Evolutionary conservation across 1,140 invertebrate genomes (phyloP).

Genomic region (Ips nitidus): DNA sequence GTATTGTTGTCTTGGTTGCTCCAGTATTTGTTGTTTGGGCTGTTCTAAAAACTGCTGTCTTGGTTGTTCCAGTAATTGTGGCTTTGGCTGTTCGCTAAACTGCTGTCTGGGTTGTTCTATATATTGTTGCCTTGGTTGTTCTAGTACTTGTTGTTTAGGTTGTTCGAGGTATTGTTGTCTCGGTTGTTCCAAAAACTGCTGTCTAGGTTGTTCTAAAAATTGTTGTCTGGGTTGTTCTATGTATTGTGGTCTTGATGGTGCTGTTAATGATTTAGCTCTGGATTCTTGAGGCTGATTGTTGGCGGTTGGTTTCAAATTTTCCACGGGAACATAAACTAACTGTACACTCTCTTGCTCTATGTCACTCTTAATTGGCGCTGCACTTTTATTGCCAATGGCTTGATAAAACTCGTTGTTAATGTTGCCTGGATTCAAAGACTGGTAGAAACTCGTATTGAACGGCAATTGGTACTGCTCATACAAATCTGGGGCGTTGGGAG

Average conservation of each 20-base stretch:
- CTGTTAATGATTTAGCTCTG: neutral
- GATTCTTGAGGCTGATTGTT: neutral
- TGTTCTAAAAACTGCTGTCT: neutral
- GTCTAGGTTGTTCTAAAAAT: neutral
- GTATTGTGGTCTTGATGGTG: neutral
- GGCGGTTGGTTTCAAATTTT: constrained; percentile 59
- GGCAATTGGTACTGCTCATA: constrained; percentile 37
- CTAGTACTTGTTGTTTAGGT: neutral
- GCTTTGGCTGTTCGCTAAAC: neutral
- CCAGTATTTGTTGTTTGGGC: neutral
- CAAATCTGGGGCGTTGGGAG: constrained; percentile 33
- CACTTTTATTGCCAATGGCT: constrained; percentile 14
- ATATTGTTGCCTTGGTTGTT: neutral
- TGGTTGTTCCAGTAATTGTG: neutral
- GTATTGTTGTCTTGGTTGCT: neutral
- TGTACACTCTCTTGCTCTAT: constrained; percentile 67
- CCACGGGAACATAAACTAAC: constrained; percentile 76
- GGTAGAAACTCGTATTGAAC: constrained; percentile 39
- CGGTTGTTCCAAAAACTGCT: neutral
- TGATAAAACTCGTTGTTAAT: constrained; percentile 40
- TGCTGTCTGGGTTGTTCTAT: neutral
- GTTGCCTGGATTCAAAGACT: constrained; percentile 35
- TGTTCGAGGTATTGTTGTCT: neutral
- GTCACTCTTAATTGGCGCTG: constrained; percentile 8
- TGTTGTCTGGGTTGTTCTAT: neutral